Evolutionary conservation across 2,888 invertebrate species (phyloP).

Genomic region (Mesorhabditis belari): DNA sequence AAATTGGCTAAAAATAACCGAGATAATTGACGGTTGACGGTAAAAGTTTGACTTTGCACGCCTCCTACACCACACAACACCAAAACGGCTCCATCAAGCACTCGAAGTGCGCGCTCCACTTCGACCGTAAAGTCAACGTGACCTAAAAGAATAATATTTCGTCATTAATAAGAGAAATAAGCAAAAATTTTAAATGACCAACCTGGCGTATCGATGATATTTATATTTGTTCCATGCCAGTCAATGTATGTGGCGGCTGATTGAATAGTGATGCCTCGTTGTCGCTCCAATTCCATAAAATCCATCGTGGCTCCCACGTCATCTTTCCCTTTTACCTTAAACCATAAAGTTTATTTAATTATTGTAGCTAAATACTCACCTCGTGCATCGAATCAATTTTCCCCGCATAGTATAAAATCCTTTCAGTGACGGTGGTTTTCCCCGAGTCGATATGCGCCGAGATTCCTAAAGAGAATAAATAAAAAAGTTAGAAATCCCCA

Average conservation of each 20-base stretch:
- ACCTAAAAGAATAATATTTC: too few species aligned
- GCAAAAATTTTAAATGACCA: background rate
- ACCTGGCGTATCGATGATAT: conserved; percentile 93
- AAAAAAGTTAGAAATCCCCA: background rate
- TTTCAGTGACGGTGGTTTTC: conserved; percentile 94
- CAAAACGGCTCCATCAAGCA: conserved; percentile 86
- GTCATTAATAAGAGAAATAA: conserved; percentile 1
- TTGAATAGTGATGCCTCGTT: conserved; percentile 98
- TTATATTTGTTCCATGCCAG: conserved; percentile 92
- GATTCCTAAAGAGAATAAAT: conserved; percentile 65
- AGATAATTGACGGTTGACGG: conserved; percentile 93
- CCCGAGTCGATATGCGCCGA: conserved; percentile 99
- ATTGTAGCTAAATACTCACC: conserved; percentile 64
- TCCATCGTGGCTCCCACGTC: conserved; percentile 99
- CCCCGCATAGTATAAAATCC: conserved; percentile 93
- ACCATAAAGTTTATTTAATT: background rate
- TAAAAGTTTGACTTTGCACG: conserved; percentile 93
- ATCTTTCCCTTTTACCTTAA: conserved; percentile 83
- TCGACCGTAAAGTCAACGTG: conserved; percentile 99
- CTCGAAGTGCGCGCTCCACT: conserved; percentile 87
- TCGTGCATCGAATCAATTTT: conserved; percentile 95
- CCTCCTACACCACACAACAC: conserved; percentile 96
- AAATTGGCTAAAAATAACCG: conserved; percentile 59
- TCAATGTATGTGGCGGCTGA: conserved; percentile 95
- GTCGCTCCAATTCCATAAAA: conserved; percentile 96